phyloP scores from a whole-genome alignment of 2,888 invertebrate species.

The Nemoura dubitans region DNA sequence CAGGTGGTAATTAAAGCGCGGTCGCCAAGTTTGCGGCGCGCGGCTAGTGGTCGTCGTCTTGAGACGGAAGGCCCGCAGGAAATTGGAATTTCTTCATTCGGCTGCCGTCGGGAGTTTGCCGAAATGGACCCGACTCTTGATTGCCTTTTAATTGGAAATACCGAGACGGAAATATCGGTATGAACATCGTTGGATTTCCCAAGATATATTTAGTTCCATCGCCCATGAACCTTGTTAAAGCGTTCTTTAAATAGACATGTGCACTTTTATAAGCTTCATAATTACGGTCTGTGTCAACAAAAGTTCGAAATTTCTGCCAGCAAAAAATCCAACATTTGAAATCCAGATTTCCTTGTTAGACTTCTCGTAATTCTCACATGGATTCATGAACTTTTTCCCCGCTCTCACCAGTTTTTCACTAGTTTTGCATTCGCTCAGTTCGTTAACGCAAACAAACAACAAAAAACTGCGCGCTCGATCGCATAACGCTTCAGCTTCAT shows the following conservation, averaged over 20 bases:
- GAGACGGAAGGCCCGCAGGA: neutral
- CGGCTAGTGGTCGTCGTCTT: neutral
- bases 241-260: neutral
- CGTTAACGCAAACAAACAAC: neutral
- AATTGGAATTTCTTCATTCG: constrained; percentile 3
- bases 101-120: neutral
- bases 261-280: neutral
- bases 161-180: neutral
- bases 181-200: neutral
- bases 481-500: neutral
- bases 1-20: neutral
- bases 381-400: neutral
- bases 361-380: neutral
- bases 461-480: neutral
- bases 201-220: neutral
- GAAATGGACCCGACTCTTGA: neutral
- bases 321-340: neutral
- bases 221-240: neutral
- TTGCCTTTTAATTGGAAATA: neutral
- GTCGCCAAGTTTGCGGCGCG: neutral
- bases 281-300: neutral
- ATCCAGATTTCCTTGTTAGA: neutral
- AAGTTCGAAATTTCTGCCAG: neutral
- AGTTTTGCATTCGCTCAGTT: neutral
- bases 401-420: neutral